Evolutionary conservation across 1,140 invertebrate species (phyloP).

Genomic region (Temnothorax curvispinosus): DNA sequence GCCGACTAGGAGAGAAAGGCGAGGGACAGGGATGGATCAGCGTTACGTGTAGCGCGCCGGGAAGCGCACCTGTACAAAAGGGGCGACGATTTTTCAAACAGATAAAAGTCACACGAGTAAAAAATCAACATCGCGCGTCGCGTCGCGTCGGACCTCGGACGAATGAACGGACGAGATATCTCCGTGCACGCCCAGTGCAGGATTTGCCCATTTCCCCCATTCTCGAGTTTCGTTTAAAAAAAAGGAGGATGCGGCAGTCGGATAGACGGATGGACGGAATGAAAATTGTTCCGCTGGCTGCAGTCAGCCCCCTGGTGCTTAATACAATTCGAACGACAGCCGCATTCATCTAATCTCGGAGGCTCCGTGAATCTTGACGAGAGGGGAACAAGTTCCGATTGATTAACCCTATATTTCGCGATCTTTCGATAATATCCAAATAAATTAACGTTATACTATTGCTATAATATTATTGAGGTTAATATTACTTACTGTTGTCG

Average conservation of each 20-base stretch:
- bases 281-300: slow-evolving; percentile 62
- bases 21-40: slow-evolving; percentile 36
- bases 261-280: slow-evolving; percentile 36
- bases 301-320: slow-evolving; percentile 18
- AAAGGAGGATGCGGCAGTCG: not conserved
- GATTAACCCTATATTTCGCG: slow-evolving; percentile 23
- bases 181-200: slow-evolving; percentile 43
- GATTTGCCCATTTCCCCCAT: slow-evolving; percentile 67
- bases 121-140: slow-evolving; percentile 66
- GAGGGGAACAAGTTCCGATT: slow-evolving; percentile 1
- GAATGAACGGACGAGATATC: slow-evolving; percentile 66
- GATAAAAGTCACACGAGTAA: slow-evolving; percentile 69
- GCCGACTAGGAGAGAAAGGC: slow-evolving; percentile 15
- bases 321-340: slow-evolving; percentile 56
- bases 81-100: slow-evolving; percentile 70
- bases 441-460: not conserved
- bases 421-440: not conserved
- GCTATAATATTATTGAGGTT: not conserved
- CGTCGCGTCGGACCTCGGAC: slow-evolving; percentile 43
- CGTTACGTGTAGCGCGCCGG: slow-evolving; percentile 28
- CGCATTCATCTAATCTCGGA: slow-evolving; percentile 44
- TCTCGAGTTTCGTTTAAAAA: slow-evolving; percentile 24
- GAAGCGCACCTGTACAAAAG: slow-evolving; percentile 65
- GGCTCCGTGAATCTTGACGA: slow-evolving; percentile 37
- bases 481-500: not conserved